Conservation (phyloP, 53 echinoderm and acorn worm genomes). For the Hippasteria phrygiana region DNA sequence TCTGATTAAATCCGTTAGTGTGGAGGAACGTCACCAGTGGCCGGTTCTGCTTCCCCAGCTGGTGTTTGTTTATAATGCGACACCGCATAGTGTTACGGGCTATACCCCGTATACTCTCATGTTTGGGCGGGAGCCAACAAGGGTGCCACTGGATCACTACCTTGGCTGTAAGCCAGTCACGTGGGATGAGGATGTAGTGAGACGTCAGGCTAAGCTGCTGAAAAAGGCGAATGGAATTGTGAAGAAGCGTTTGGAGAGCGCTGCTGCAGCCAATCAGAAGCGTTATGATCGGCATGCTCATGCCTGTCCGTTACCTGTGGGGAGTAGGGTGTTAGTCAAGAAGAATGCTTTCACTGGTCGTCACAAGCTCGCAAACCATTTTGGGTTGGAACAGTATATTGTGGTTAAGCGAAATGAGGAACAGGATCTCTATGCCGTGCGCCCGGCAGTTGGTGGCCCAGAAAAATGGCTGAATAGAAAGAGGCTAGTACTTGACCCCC, state of each 20-base stretch:
- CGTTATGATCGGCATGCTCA: background rate
- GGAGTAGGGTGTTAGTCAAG: background rate
- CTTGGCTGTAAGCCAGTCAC: background rate
- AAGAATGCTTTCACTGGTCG: background rate
- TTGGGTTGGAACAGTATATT: background rate
- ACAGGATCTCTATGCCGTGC: background rate
- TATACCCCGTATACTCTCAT: background rate
- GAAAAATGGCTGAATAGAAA: background rate
- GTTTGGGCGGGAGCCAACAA: constrained; percentile 6
- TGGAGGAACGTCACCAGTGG: constrained; percentile 12
- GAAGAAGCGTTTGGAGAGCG: background rate
- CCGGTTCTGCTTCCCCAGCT: constrained; percentile 35
- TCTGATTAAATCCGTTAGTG: constrained; percentile 41
- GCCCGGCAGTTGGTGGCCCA: background rate
- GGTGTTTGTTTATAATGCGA: constrained; percentile 37
- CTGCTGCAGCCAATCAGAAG: background rate
- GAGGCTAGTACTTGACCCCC: background rate
- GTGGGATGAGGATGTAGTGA: constrained; percentile 35
- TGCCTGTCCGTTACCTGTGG: background rate
- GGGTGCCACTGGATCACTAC: background rate
- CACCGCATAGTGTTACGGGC: constrained; percentile 15
- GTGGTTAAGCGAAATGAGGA: background rate
- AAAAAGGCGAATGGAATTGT: background rate
- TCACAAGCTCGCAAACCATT: constrained; percentile 2
- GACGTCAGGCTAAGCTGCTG: background rate